A percentile compares a stretch with the other conserved stretches of the same genome.
These are phyloP conservation scores for Varecia variegata DNA, from an alignment of 2,797 vertebrate genomes.

Conservation along the genomic window DNA sequence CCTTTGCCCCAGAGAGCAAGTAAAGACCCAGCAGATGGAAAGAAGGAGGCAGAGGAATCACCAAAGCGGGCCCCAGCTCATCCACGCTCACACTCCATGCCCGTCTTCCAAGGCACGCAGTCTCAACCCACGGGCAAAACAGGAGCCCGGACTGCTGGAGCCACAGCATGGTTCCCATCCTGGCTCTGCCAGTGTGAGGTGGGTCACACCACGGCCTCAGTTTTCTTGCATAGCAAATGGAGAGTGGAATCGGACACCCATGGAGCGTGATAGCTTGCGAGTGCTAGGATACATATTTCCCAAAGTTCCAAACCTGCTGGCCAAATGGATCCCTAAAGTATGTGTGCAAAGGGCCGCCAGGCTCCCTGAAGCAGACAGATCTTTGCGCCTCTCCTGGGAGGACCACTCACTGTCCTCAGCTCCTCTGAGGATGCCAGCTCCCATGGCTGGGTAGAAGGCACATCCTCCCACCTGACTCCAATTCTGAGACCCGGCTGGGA, in stretches of 20 bases:
- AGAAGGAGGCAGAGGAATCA: background rate
- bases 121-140: background rate
- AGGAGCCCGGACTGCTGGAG: background rate
- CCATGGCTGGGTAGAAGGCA: conserved; percentile 53
- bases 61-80: background rate
- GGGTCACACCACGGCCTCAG: background rate
- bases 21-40: background rate
- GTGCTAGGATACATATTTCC: background rate
- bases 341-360: background rate
- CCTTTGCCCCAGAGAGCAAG: background rate
- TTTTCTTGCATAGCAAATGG: background rate
- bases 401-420: background rate
- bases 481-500: conserved; percentile 76
- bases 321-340: background rate
- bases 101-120: background rate
- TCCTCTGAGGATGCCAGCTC: background rate
- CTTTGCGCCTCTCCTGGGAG: background rate
- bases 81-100: accelerated
- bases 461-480: background rate
- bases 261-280: background rate
- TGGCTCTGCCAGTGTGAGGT: background rate
- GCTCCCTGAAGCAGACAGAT: background rate
- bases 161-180: background rate
- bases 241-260: background rate
- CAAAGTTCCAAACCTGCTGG: background rate